phyloP scores from a whole-genome alignment of 2,888 invertebrate species.

The Sialis fuliginosa region DNA sequence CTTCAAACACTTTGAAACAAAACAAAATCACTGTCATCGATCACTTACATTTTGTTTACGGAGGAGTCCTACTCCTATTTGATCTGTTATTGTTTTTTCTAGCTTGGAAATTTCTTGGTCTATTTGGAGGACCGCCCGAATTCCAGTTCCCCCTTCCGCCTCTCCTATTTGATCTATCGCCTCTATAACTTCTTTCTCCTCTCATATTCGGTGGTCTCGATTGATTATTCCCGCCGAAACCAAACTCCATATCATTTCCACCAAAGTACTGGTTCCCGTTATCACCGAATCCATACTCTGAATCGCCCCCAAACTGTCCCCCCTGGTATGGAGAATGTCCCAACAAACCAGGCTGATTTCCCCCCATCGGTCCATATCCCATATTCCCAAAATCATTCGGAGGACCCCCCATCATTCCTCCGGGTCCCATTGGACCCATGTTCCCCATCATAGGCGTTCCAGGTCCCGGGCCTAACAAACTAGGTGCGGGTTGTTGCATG shows the following conservation, averaged over 20 bases:
- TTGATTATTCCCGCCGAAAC: conserved; percentile 26
- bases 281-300: conserved; percentile 29
- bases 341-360: not conserved
- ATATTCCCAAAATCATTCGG: conserved; percentile 9
- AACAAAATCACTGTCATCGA: too few species aligned
- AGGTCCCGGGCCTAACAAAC: conserved; percentile 30
- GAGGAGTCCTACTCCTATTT: conserved; percentile 20
- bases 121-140: conserved; percentile 10
- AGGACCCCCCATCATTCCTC: conserved; percentile 15
- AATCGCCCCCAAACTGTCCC: conserved; percentile 29
- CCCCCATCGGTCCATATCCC: conserved; percentile 8
- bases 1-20: too few species aligned
- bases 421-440: conserved; percentile 19
- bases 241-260: conserved; percentile 13
- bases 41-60: conserved; percentile 11
- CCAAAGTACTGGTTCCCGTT: conserved; percentile 30
- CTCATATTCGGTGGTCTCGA: conserved; percentile 15
- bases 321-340: conserved; percentile 11
- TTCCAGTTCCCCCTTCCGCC: conserved; percentile 6
- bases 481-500: conserved; percentile 32
- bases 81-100: conserved; percentile 14
- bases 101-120: conserved; percentile 8
- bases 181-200: conserved; percentile 8
- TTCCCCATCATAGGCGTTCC: conserved; percentile 17
- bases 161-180: conserved; percentile 9